Conservation (phyloP, 2,113 vertebrate genomes). For the Zapus hudsonius region DNA sequence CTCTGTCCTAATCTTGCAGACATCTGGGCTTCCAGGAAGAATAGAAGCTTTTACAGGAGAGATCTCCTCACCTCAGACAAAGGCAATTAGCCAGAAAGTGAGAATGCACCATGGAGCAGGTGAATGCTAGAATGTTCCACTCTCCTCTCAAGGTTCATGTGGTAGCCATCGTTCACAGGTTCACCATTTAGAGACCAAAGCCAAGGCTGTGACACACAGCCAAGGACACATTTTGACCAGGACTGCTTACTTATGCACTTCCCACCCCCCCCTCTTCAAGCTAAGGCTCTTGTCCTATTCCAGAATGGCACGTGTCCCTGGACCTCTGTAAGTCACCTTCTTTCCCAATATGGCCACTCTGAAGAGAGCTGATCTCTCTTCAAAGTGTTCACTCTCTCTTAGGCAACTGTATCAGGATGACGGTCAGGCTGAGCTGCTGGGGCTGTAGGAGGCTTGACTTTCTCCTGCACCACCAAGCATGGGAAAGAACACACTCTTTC, state of each 20-base stretch:
- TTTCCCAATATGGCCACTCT: neutral
- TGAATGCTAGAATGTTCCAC: too few species aligned
- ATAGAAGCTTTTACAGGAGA: too few species aligned
- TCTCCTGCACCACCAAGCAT: neutral
- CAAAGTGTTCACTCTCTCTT: neutral
- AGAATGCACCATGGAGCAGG: neutral
- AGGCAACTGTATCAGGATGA: too few species aligned
- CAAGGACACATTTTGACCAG: too few species aligned
- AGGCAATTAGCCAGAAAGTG: neutral
- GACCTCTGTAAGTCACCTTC: neutral
- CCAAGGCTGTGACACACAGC: too few species aligned
- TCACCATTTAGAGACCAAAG: neutral
- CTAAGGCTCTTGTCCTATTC: neutral
- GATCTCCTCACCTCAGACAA: too few species aligned
- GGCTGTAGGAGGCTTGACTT: neutral
- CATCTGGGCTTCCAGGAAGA: neutral
- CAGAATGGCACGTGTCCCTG: neutral
- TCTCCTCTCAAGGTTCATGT: too few species aligned
- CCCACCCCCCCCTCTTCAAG: neutral
- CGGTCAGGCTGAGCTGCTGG: rapidly evolving
- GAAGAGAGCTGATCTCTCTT: neutral
- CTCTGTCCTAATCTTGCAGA: too few species aligned
- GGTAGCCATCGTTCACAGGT: neutral
- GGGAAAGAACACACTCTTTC: neutral
- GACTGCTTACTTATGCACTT: too few species aligned